Base-by-base conservation (phyloP, 35 echinoderm and acorn worm species). In the Amphiura filiformis region DNA sequence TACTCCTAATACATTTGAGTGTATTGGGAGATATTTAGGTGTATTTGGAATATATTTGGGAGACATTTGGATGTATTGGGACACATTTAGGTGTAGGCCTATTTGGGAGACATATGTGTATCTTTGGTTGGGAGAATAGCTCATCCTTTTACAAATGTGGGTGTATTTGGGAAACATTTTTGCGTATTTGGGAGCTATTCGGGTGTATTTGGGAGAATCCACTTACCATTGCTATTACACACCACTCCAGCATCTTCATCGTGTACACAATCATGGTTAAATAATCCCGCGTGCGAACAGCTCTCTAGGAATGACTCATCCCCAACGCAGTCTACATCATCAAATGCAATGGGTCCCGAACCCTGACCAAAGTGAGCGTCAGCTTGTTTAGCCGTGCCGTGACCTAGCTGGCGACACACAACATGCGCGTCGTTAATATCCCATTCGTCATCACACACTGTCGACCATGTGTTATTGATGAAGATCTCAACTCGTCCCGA, bases 401-500 rank as follows among this genome's bases (percentile, higher is more conserved):
- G 36, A 11, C 82, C 82, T 3, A 84, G 82, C 64, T 84, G 61
- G 9, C 61, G 61, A 23, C 61, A 70, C 1, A 70, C 61, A n/a
- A 70, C 61, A 70, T 70, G 9, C 28, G 82, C 82, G 28, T 57
- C 82, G 12, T 47, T 17, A 14, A 57, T 57, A 23, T 33, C 82
- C 82, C 82, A 84, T 84, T 20, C 31, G 20, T 34, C 18, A 35
- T 84, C 82, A 30, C 82, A 84, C 7, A 84, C 35, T 14, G 82
- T 84, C 64, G 23, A 36, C 82, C 82, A 84, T 7, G 39, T 65
- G 22, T 20, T 39, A n/a, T 65, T 37, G 26, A 36, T 12, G 49
- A 57, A 65, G 31, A 84, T 84, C 57, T 84, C 82, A 15, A 84
- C 82, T 35, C 82, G 39, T 26, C 82, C 82, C 41, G 47, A 47